Evolutionary conservation across 1,140 invertebrate species (phyloP), one percentile per base, ranked within the genome.

Genomic region (Kradibia gibbosae): DNA sequence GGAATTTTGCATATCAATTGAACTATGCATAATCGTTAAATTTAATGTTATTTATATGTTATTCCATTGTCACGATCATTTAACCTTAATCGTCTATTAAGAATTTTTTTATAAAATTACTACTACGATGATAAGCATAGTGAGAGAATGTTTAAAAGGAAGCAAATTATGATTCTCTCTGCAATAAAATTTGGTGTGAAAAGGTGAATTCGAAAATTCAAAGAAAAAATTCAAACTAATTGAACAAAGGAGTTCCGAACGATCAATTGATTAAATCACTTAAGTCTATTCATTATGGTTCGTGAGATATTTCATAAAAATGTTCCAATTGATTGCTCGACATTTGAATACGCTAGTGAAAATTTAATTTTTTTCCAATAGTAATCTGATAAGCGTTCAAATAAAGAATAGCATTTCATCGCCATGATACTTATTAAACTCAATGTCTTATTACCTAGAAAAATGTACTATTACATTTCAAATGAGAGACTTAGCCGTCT

Each of bases 401-500:
- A 34, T 8, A 67, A 67, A 22, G 22, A 67, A 39, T 67, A n/a
- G 34, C 5, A 67, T 67, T 67, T 36, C 62, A n/a, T 22, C 36
- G 15, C 17, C 20, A 22, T 39, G 62, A 67, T 67, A 39, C 62
- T n/a, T 67, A 39, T 39, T 39, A 17, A 39, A 39, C 62, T 39
- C 62, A 39, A 36, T 7, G 62, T 67, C 62, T 10, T 20, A 67
- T 67, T 67, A 67, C 53, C 60, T 28, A 17, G 22, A 53, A 75
- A 39, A 75, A 60, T 60, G 53, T 25, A 36, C 73, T 57, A 75
- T 75, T 25, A 25, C 11, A 36, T 75, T 75, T 42, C 73, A 22
- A 55, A n/a, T 25, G 28, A 67, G 34, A 67, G 0, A 67, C 17
- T 67, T n/a, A 20, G 62, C 45, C 48, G n/a, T 55, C 25, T 13